These are phyloP conservation scores for Oikopleura albicans DNA, from an alignment of 23 tunicate genomes.

Conservation along the genomic window DNA sequence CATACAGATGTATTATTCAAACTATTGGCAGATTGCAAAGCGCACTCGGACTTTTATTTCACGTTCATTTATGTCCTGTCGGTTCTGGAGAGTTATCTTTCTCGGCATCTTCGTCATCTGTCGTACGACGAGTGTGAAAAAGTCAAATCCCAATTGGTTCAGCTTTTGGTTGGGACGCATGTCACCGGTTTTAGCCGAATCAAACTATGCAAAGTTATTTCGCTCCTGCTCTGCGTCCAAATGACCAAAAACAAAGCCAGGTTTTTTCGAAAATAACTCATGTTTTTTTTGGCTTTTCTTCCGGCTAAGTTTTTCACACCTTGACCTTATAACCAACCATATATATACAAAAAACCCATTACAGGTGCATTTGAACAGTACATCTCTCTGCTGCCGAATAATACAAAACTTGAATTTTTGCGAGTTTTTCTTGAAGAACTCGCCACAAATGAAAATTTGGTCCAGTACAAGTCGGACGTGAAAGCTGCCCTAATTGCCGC, in stretches of 20 bases:
- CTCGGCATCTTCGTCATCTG: not conserved
- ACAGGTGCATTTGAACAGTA: too few relatives aligned
- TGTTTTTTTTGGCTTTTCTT: too few relatives aligned
- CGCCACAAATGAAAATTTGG: not conserved
- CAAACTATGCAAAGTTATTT: not conserved
- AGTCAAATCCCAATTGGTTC: not conserved
- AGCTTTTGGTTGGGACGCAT: not conserved
- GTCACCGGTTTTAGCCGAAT: not conserved
- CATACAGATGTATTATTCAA: not conserved
- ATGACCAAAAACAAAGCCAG: not conserved
- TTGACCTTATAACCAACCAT: too few relatives aligned
- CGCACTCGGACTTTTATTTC: not conserved
- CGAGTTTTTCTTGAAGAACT: not conserved
- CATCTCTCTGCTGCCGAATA: not conserved
- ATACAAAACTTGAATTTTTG: not conserved
- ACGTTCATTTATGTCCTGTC: not conserved
- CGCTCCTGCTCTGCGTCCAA: not conserved
- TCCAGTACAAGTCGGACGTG: not conserved
- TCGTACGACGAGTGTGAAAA: not conserved
- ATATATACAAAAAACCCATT: too few relatives aligned
- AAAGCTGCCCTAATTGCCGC: not conserved
- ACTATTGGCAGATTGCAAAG: not conserved
- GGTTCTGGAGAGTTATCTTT: not conserved
- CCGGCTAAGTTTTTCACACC: too few relatives aligned
- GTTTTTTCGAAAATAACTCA: too few relatives aligned